These are phyloP conservation scores for Schizopygopsis pylzovi DNA, from an alignment of 2,797 vertebrate species.

Conservation along the genomic window DNA sequence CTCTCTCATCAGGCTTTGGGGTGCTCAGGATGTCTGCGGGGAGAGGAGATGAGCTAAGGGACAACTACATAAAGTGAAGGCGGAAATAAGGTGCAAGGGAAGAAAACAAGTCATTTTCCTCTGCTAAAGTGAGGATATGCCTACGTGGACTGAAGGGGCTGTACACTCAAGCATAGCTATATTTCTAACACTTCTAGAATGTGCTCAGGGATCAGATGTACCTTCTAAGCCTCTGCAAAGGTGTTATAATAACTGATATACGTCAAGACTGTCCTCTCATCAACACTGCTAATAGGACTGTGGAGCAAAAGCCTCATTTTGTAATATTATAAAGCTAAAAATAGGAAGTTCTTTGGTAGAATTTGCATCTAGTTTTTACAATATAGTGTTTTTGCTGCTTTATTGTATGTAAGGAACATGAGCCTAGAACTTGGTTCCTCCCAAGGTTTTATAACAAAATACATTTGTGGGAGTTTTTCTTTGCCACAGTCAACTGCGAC, in stretches of 20 bases:
- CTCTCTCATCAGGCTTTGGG: slow-evolving; percentile 97
- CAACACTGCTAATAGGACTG: slow-evolving; percentile 72
- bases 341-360: too few species aligned
- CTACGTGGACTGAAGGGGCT: background rate
- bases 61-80: background rate
- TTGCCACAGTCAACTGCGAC: background rate
- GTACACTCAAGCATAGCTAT: background rate
- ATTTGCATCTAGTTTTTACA: too few species aligned
- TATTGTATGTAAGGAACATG: background rate
- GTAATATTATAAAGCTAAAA: slow-evolving; percentile 1
- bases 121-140: background rate
- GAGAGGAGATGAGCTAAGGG: slow-evolving; percentile 63
- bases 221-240: slow-evolving; percentile 76
- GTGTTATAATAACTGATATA: slow-evolving; percentile 75
- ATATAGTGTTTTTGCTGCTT: background rate
- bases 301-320: slow-evolving; percentile 64
- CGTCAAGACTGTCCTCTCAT: slow-evolving; percentile 75
- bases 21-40: slow-evolving; percentile 95
- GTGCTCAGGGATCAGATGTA: slow-evolving; percentile 56
- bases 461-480: background rate
- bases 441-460: background rate
- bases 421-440: background rate
- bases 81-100: background rate
- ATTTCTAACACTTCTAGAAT: background rate
- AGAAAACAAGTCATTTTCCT: background rate